A percentile compares a stretch with the other conserved stretches of the same genome.
phyloP scores from a whole-genome alignment of 2,888 invertebrate species.

The Dascillus cervinus region DNA sequence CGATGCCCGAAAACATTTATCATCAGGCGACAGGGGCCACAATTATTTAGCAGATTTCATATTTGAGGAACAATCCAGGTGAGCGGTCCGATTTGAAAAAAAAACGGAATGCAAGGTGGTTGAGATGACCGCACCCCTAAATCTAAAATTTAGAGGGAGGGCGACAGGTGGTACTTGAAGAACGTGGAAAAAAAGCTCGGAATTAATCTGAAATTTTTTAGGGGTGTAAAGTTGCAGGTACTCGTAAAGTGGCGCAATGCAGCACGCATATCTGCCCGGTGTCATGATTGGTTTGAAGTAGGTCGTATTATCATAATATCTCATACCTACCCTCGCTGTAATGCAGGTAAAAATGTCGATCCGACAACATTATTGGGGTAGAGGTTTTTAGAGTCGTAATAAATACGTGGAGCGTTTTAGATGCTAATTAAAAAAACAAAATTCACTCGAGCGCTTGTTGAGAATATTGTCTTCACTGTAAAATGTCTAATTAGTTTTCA shows the following conservation, averaged over 20 bases:
- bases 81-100: too few species aligned
- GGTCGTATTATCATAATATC: conserved; percentile 36
- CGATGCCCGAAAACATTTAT: conserved; percentile 18
- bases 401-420: too few species aligned
- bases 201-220: too few species aligned
- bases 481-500: too few species aligned
- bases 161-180: too few species aligned
- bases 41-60: conserved; percentile 34
- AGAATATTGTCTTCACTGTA: too few species aligned
- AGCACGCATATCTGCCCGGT: conserved; percentile 27
- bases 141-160: conserved; percentile 27
- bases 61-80: conserved; percentile 29
- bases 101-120: conserved; percentile 39
- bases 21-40: conserved; percentile 22
- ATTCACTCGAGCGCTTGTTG: too few species aligned
- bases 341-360: conserved; percentile 32
- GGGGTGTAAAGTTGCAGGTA: conserved; percentile 11
- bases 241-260: conserved; percentile 24
- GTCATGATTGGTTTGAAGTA: conserved; percentile 35
- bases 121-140: conserved; percentile 35
- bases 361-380: conserved; percentile 13
- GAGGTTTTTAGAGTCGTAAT: too few species aligned
- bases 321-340: conserved; percentile 27
- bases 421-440: too few species aligned
- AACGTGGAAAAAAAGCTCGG: too few species aligned